phyloP scores from a whole-genome alignment of 2,888 invertebrate genomes.

The Cerastoderma edule region DNA sequence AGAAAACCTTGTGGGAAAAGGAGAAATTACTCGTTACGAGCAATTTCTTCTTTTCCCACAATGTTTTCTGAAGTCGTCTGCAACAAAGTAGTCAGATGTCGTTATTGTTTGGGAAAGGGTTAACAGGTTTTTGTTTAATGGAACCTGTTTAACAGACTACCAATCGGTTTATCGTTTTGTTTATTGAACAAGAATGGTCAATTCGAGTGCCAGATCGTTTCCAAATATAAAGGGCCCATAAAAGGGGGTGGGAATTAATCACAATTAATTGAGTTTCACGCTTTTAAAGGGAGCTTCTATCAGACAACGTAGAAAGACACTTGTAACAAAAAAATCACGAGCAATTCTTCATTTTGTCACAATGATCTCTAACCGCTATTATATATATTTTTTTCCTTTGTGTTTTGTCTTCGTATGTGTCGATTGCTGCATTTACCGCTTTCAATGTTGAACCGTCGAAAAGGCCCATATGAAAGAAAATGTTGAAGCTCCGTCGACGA shows the following conservation, averaged over 20 bases:
- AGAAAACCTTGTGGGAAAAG: no score
- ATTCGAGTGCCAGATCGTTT: not conserved
- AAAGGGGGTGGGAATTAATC: no score
- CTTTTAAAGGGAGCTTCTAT: not conserved
- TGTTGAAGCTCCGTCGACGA: not conserved
- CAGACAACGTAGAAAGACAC: not conserved
- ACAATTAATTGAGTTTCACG: no score
- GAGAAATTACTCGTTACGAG: no score
- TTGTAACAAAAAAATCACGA: not conserved
- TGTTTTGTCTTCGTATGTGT: not conserved
- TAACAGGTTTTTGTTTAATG: no score
- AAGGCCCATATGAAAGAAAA: not conserved
- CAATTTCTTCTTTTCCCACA: no score
- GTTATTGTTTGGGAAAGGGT: no score
- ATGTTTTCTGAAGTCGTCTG: no score
- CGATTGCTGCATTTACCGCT: not conserved
- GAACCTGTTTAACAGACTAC: not conserved
- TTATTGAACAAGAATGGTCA: not conserved
- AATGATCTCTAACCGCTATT: not conserved
- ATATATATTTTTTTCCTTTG: not conserved
- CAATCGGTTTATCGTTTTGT: not conserved
- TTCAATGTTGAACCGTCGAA: not conserved
- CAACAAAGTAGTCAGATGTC: no score
- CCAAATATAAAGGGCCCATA: not conserved
- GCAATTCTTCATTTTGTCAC: conserved; percentile 3